phyloP scores from a whole-genome alignment of 2,797 vertebrate species.

The Sebastiscus albofasciatus region DNA sequence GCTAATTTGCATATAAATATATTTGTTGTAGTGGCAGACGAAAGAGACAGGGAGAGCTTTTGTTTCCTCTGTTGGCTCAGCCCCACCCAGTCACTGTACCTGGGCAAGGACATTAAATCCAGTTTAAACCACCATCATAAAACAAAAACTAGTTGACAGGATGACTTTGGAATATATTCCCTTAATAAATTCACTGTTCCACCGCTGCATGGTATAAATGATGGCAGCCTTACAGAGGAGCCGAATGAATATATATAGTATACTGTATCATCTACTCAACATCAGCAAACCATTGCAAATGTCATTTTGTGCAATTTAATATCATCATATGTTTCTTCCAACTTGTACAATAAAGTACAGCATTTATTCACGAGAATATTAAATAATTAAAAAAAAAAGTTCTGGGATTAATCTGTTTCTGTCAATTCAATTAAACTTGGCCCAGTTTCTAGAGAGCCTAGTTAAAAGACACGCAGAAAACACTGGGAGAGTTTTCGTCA shows the following conservation, averaged over 20 bases:
- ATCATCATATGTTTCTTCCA: neutral
- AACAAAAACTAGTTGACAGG: slow-evolving; percentile 36
- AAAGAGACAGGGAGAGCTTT: slow-evolving; percentile 7
- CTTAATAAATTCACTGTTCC: slow-evolving; percentile 22
- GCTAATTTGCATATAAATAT: slow-evolving; percentile 57
- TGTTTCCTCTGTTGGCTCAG: slow-evolving; percentile 33
- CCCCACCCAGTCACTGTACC: slow-evolving; percentile 1
- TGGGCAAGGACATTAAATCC: slow-evolving; percentile 37
- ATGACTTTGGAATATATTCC: slow-evolving; percentile 27
- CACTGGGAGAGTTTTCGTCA: slow-evolving; percentile 2
- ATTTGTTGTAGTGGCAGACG: slow-evolving; percentile 22
- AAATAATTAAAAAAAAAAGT: slow-evolving; percentile 3
- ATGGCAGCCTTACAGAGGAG: slow-evolving; percentile 4
- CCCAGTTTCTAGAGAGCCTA: slow-evolving; percentile 41
- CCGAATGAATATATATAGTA: slow-evolving; percentile 14
- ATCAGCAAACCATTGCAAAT: slow-evolving; percentile 10
- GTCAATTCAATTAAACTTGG: slow-evolving; percentile 55
- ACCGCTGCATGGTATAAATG: slow-evolving; percentile 1
- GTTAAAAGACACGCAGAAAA: slow-evolving; percentile 24
- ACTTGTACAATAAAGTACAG: slow-evolving; percentile 16
- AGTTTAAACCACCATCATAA: slow-evolving; percentile 26
- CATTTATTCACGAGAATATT: slow-evolving; percentile 34
- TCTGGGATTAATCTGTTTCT: slow-evolving; percentile 38
- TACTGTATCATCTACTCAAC: slow-evolving; percentile 8
- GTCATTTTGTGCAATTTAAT: slow-evolving; percentile 14